Evolutionary conservation across 2,797 vertebrate genomes (phyloP), one percentile per base, ranked within the genome.

Genomic region (Oreochromis mossambicus): DNA sequence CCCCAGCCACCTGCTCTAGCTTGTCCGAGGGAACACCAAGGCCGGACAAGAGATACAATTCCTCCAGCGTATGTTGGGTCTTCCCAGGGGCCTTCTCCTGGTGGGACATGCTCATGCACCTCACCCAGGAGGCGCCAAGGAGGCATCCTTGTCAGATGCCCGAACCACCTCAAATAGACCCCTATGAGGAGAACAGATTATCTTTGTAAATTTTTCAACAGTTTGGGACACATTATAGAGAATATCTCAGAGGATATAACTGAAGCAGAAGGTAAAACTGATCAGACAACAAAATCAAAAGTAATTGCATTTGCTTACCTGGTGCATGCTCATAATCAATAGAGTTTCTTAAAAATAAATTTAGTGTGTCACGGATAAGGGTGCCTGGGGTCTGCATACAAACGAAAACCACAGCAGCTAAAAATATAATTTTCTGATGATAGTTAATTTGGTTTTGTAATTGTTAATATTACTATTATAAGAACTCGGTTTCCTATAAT

Each of bases 191-290:
- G 24, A 55, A 55, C 54, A n/a, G n/a, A n/a, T n/a, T n/a, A n/a
- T n/a, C n/a, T 56, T 56, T 17, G 55, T 56, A 56, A 29, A 56
- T 1, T 2, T 56, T 56, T 56, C 54, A 56, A 29, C 13, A 26
- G 54, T 55, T 3, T 0, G 26, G 26, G 55, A 56, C 55, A 32
- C 55, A 32, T 0, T 58, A 8, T 29, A 56, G 13, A 56, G 0
- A 8, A 56, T 56, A 56, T 56, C 24, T 56, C 7, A 56, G 14
- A 58, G 55, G 14, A 17, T 17, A 29, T 1, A 15, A 58, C 8
- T 32, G 55, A 58, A 32, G 55, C 55, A 58, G 26, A 58, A 58
- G 26, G 14, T 32, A 58, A 58, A 58, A 29, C 14, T 6, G 26
- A 32, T 58, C 14, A 32, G 9, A 10, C 14, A 32, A 58, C 4